Conservation (phyloP, 2,888 invertebrate genomes). For the Hofmannophila pseudospretella region DNA sequence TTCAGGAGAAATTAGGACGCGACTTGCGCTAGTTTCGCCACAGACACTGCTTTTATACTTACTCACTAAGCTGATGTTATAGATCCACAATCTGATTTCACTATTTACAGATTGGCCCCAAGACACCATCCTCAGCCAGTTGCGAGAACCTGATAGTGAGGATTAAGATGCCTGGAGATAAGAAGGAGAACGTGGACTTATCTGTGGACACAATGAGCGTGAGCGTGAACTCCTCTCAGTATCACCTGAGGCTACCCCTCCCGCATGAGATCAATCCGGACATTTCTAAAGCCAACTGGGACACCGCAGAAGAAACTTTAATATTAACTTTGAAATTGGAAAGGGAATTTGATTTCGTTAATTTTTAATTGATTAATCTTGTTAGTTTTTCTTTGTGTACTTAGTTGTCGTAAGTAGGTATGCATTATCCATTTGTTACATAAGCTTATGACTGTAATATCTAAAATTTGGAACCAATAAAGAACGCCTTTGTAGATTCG, state of each 20-base stretch:
- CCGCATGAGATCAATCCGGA: slow-evolving; percentile 91
- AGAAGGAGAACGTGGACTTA: slow-evolving; percentile 85
- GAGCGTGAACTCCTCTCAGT: slow-evolving; percentile 80
- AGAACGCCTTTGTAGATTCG: no score
- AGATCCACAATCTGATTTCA: no score
- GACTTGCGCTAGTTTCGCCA: no score
- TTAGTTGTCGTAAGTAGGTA: no score
- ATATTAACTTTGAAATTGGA: slow-evolving; percentile 84
- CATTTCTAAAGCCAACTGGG: slow-evolving; percentile 88
- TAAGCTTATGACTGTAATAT: no score
- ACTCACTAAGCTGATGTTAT: no score
- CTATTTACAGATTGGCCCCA: slow-evolving; percentile 85
- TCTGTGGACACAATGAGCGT: slow-evolving; percentile 80
- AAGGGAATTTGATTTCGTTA: slow-evolving; percentile 90
- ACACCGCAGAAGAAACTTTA: slow-evolving; percentile 80
- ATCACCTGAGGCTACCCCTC: slow-evolving; percentile 84
- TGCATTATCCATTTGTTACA: no score
- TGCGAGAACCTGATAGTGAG: slow-evolving; percentile 92
- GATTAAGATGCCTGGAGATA: slow-evolving; percentile 86
- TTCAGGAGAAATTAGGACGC: no score
- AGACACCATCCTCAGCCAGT: slow-evolving; percentile 86
- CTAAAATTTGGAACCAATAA: no score
- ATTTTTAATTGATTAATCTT: slow-evolving; percentile 84
- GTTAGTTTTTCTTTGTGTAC: no score
- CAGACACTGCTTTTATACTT: no score